phyloP scores from a whole-genome alignment of 2,797 vertebrate species.

The Macropodus opercularis region DNA sequence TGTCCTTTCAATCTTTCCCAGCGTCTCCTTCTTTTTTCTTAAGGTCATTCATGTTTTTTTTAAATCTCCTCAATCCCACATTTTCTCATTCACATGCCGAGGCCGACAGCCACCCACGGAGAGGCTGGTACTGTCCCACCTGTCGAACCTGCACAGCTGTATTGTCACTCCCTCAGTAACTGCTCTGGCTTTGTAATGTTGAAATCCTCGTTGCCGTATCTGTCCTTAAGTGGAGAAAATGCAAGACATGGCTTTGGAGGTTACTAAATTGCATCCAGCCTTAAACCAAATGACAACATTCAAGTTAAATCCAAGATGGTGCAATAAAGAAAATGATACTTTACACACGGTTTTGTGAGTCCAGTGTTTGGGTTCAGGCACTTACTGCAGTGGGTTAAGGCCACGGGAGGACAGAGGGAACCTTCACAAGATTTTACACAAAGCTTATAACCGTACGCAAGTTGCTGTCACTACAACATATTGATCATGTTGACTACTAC shows the following conservation, averaged over 20 bases:
- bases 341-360: too few relatives aligned
- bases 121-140: background rate
- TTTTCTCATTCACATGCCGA: conserved; percentile 1
- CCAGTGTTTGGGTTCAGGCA: too few relatives aligned
- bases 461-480: too few relatives aligned
- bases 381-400: too few relatives aligned
- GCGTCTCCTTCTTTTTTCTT: conserved; percentile 7
- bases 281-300: background rate
- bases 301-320: background rate
- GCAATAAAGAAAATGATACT: background rate
- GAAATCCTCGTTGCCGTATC: background rate
- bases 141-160: conserved; percentile 18
- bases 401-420: too few relatives aligned
- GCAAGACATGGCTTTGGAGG: background rate
- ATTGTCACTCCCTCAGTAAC: conserved; percentile 11
- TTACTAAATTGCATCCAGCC: background rate
- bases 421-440: too few relatives aligned
- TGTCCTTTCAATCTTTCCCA: background rate
- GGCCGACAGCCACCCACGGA: conserved; percentile 32
- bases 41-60: background rate
- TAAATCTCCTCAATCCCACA: background rate
- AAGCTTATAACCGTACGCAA: too few relatives aligned
- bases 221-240: background rate
- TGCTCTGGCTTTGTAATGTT: background rate
- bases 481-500: too few relatives aligned